Evolutionary conservation across 2,113 vertebrate species (phyloP).

Genomic region (Sinocyclocheilus anophthalmus): DNA sequence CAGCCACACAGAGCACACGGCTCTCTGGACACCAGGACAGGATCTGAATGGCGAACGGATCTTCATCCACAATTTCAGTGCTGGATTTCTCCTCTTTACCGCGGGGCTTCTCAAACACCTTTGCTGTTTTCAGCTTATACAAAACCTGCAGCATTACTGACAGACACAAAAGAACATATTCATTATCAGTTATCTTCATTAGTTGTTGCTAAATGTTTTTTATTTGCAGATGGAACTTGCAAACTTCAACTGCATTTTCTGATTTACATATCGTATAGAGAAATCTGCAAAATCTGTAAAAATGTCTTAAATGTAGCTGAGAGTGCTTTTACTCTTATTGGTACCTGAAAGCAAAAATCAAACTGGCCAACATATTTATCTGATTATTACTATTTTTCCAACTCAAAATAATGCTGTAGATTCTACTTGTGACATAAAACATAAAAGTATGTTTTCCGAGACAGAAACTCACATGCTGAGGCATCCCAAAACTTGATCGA

Average conservation of each 20-base stretch:
- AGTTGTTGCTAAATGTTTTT: too few species aligned
- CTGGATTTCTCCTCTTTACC: conserved; percentile 89
- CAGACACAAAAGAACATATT: conserved; percentile 36
- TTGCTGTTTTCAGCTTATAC: conserved; percentile 97
- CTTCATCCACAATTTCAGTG: conserved; percentile 93
- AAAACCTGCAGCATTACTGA: conserved; percentile 94
- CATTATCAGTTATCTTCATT: neutral
- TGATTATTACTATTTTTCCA: too few species aligned
- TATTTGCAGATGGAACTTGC: too few species aligned
- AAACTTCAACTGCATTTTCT: too few species aligned
- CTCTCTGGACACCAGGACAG: conserved; percentile 97
- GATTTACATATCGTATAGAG: too few species aligned
- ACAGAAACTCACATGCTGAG: conserved; percentile 86
- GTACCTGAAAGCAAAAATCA: neutral
- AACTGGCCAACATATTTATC: neutral
- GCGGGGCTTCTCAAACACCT: conserved; percentile 94
- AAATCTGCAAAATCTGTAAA: neutral
- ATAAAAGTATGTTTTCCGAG: neutral
- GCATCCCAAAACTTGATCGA: conserved; percentile 98
- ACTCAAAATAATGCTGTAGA: neutral
- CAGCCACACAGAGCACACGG: conserved; percentile 91
- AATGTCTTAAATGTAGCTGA: neutral
- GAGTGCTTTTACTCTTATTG: neutral
- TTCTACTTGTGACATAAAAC: neutral
- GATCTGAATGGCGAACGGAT: conserved; percentile 96